These are phyloP conservation scores for Dryadula phaetusa DNA, from an alignment of 2,888 invertebrate genomes.

Conservation along the genomic window DNA sequence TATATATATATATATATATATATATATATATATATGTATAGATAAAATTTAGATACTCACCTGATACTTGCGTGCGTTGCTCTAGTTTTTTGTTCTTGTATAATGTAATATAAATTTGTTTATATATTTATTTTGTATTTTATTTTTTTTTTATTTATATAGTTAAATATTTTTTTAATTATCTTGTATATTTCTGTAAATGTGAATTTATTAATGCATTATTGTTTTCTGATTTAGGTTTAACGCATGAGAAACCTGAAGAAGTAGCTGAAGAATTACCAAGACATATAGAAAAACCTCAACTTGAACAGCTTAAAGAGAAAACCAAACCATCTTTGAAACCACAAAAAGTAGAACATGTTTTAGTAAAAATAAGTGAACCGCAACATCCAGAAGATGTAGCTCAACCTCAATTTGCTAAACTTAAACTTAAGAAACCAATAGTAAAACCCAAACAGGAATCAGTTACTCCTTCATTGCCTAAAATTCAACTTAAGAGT, in stretches of 20 bases:
- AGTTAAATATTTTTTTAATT: background rate
- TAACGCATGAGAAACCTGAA: slow-evolving; percentile 4
- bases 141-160: no score
- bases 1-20: no score
- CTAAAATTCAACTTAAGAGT: slow-evolving; percentile 88
- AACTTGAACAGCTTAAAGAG: slow-evolving; percentile 40
- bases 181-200: background rate
- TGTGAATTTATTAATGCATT: background rate
- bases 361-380: slow-evolving; percentile 84
- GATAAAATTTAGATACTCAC: no score
- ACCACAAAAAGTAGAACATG: slow-evolving; percentile 85
- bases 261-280: slow-evolving; percentile 42
- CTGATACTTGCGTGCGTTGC: no score
- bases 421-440: slow-evolving; percentile 88
- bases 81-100: no score
- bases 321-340: slow-evolving; percentile 57
- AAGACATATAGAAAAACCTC: slow-evolving; percentile 49
- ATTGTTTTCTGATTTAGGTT: slow-evolving; percentile 4
- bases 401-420: slow-evolving; percentile 85
- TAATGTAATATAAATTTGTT: no score
- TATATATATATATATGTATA: no score
- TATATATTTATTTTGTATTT: no score
- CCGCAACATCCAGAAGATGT: slow-evolving; percentile 84
- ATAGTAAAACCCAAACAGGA: slow-evolving; percentile 74
- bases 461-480: slow-evolving; percentile 71